Conservation (phyloP, 1,140 invertebrate species). For the Sweltsa coloradensis region DNA sequence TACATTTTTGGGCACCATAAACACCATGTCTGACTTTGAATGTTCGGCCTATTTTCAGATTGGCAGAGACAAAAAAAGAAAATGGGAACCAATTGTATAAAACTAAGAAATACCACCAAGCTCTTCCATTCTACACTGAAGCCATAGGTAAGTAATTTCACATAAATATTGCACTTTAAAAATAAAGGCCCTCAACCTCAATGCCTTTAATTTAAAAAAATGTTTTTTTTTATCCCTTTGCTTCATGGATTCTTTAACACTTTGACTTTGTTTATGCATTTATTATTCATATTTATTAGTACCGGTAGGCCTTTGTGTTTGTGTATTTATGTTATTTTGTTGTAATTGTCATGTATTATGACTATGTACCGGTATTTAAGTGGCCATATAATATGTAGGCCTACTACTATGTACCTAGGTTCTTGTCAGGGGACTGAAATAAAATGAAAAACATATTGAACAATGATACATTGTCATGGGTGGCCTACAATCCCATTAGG, state of each 20-base stretch:
- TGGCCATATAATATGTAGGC: too few species aligned
- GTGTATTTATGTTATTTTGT: neutral
- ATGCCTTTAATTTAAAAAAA: neutral
- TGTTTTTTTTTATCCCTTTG: neutral
- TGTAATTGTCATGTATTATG: too few species aligned
- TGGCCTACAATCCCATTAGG: too few species aligned
- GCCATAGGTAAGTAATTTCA: constrained; percentile 55
- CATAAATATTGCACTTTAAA: neutral
- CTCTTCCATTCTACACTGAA: constrained; percentile 70
- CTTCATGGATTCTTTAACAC: neutral
- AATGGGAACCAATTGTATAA: constrained; percentile 79
- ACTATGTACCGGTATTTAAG: too few species aligned
- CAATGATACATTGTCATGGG: too few species aligned
- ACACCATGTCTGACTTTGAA: too few species aligned
- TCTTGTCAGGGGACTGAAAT: too few species aligned
- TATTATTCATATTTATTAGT: neutral
- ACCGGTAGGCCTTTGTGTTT: neutral
- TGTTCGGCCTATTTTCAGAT: constrained; percentile 47
- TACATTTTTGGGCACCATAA: too few species aligned
- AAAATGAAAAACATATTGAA: too few species aligned
- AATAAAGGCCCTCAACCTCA: neutral
- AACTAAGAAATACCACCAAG: constrained; percentile 73
- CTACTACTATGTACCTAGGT: too few species aligned
- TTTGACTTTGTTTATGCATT: neutral
- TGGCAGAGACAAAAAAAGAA: constrained; percentile 77